Base-by-base conservation (phyloP, 2,888 invertebrate genomes). In the Philereme vetulata region DNA sequence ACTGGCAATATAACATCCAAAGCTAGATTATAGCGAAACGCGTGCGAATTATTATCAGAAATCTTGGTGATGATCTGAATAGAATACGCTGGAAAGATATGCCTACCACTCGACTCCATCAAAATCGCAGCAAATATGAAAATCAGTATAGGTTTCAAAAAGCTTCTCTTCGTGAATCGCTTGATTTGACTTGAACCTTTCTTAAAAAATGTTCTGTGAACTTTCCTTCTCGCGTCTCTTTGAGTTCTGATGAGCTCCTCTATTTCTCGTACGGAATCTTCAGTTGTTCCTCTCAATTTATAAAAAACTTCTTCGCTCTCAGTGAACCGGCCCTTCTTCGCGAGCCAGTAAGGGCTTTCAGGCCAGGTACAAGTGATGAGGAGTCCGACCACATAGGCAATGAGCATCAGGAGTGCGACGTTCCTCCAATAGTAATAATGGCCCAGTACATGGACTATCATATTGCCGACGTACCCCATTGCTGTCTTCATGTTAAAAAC, bases 241-340 rank as follows among this genome's bases (percentile, higher is more conserved):
- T 81, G 80, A 0, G 71, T 63, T 51, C 70, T 66, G 0, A 82
- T 72, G 11, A 84, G 54, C 10, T 75, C 72, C 5, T 68, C 55
- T 0, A 81, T 60, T 58, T 84, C 83, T 52, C 62, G 64, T 5
- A 51, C 66, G 0, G 79, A 67, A 3, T 71, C 47, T 8, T 72
- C 68, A 0, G 60, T 65, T n/a, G 76, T 71, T 4, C 94, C 94
- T 61, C 94, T 81, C 48, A 93, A 86, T 81, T 88, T 93, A 43
- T 84, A 82, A 40, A 94, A 93, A 0, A 93, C 81, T 9, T 81
- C 70, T 63, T 90, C 84, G 0, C 94, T 93, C 54, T 92, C 85
- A 0, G 84, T 82, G 2, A 82, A 78, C 8, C 82, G 80, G 4
- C 88, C 90, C 59, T 65, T 70, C 0, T 67, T 85, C 0, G 93